Base-by-base conservation (phyloP, 2,797 vertebrate species). In the Phoeniculus purpureus region DNA sequence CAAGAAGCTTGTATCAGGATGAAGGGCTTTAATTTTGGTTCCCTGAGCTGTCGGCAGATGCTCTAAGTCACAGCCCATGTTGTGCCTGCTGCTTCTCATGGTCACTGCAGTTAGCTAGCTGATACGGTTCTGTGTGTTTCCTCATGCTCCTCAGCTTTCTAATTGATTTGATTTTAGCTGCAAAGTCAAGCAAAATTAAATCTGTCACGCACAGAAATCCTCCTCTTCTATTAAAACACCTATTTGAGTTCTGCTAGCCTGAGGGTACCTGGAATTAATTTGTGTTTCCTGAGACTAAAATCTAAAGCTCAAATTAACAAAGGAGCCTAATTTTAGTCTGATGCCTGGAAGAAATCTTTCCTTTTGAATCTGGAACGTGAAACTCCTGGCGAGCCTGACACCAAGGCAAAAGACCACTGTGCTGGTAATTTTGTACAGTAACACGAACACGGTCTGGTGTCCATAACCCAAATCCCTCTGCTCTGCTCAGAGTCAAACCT, bases 291-390 rank as follows among this genome's bases (percentile, higher is more conserved):
- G 7, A 62, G 59, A 75, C 25, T 51, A 70, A 89, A 85, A 85
- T 73, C 48, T 81, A 62, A 92, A 81, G 27, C 17, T 72, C 23
- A 78, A 94, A 81, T 92, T 60, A 75, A 85, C 75, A 82, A 81
- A 87, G 48, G 45, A 47, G 26, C 15, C 26, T 70, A 55, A 70
- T 64, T 76, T 78, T 26, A 20, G 5, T 12, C 13, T 89, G 73
- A 58, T 67, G 64, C 21, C 82, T 64, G 29, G n/a, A 81, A 89
- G 29, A 5, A 16, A 37, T 67, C 32, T 54, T 14, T 37, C 37
- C 14, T 88, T 82, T 86, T 34, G 87, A 66, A 85, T 64, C 45
- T n/a, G 52, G 43, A 87, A 67, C 7, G 29, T 45, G 31, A 71
- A 87, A 70, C 3, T 56, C 27, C 11, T 31, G 8, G 25, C 32